phyloP scores from a whole-genome alignment of 2,888 invertebrate species.

The Pycnomerus fuliginosus region DNA sequence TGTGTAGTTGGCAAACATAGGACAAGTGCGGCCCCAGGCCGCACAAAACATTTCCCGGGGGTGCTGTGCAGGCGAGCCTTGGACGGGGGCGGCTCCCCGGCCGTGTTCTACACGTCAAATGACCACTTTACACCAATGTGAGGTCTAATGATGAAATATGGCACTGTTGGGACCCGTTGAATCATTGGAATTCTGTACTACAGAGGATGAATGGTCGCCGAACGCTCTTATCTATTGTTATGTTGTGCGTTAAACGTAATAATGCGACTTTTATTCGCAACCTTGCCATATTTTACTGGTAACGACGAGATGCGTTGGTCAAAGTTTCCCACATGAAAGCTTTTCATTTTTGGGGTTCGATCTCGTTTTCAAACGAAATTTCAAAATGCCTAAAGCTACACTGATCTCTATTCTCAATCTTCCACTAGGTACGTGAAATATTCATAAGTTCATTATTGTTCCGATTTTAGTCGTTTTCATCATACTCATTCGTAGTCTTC shows the following conservation, averaged over 20 bases:
- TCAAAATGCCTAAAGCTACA: too few species aligned
- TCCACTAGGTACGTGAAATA: too few species aligned
- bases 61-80: constrained; percentile 33
- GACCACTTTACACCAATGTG: constrained; percentile 57
- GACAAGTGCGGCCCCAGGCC: constrained; percentile 33
- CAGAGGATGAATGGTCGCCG: constrained; percentile 24
- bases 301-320: too few species aligned
- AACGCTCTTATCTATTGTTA: constrained; percentile 32
- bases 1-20: constrained; percentile 34
- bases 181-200: constrained; percentile 51
- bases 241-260: constrained; percentile 21
- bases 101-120: constrained; percentile 55
- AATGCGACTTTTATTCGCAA: constrained; percentile 27
- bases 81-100: constrained; percentile 22
- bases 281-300: constrained; percentile 25
- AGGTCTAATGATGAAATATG: constrained; percentile 57
- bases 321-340: too few species aligned
- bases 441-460: too few species aligned
- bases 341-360: too few species aligned
- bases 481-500: too few species aligned
- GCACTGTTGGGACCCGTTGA: constrained; percentile 53
- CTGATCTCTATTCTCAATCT: too few species aligned
- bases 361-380: too few species aligned
- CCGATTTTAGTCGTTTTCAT: too few species aligned
- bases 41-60: constrained; percentile 46